phyloP scores from a whole-genome alignment of 1,140 invertebrate genomes.

The Trachymyrmex septentrionalis region DNA sequence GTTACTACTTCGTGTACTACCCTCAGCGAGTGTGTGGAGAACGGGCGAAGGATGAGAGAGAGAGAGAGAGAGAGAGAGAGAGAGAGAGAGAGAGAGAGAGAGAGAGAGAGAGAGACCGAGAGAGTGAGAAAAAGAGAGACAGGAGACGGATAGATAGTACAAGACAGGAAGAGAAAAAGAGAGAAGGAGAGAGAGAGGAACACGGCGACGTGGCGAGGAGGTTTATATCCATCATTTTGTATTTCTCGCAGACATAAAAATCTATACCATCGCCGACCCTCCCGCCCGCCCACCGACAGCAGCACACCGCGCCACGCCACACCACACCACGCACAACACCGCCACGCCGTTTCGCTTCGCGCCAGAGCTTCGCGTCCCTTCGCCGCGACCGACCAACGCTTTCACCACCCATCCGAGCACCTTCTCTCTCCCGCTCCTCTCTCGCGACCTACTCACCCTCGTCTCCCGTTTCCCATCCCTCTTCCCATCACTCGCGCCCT shows the following conservation, averaged over 20 bases:
- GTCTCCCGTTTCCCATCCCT: slow-evolving; percentile 52
- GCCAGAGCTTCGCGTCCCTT: slow-evolving; percentile 67
- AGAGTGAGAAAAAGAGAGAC: slow-evolving; percentile 48
- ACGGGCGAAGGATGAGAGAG: slow-evolving; percentile 73
- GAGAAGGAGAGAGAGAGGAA: slow-evolving; percentile 10
- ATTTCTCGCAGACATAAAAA: slow-evolving; percentile 85
- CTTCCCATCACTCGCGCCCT: slow-evolving; percentile 47
- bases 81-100: slow-evolving; percentile 42
- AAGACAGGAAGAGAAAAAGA: slow-evolving; percentile 32
- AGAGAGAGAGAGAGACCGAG: slow-evolving; percentile 23
- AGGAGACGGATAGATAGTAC: slow-evolving; percentile 42
- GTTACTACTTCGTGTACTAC: slow-evolving; percentile 72
- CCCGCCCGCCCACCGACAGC: slow-evolving; percentile 66
- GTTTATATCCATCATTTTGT: slow-evolving; percentile 86
- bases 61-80: slow-evolving; percentile 50
- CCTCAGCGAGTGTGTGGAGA: slow-evolving; percentile 73
- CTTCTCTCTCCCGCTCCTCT: slow-evolving; percentile 73
- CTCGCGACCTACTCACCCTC: slow-evolving; percentile 35
- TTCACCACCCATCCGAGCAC: slow-evolving; percentile 76
- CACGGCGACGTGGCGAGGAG: slow-evolving; percentile 76
- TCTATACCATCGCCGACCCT: slow-evolving; percentile 78
- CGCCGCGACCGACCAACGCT: slow-evolving; percentile 72
- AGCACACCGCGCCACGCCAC: slow-evolving; percentile 56
- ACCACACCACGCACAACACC: slow-evolving; percentile 33
- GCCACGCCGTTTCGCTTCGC: slow-evolving; percentile 56